Conservation (phyloP, 2,888 invertebrate genomes). For the Dichetophora obliterata region DNA sequence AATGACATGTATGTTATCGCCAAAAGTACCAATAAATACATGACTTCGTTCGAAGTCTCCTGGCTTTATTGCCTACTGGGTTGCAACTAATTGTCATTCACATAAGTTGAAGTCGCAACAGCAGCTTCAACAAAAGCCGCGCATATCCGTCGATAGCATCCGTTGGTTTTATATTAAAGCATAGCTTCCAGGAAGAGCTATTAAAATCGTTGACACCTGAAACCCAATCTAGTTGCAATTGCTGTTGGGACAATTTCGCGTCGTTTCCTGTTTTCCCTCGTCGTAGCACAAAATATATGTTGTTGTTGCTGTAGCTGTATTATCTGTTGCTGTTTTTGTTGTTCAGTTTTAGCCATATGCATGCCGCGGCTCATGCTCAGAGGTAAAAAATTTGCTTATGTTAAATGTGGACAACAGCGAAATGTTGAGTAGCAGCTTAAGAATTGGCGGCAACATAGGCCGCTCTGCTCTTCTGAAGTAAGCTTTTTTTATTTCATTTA, state of each 20-base stretch:
- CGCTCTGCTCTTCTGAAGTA: not conserved
- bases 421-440: not conserved
- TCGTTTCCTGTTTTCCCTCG: not conserved
- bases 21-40: too few species aligned
- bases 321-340: too few species aligned
- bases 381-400: not conserved
- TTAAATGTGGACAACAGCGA: not conserved
- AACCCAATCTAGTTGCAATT: constrained; percentile 41
- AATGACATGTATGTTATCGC: too few species aligned
- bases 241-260: constrained; percentile 19
- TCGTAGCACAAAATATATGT: not conserved
- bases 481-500: not conserved
- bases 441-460: not conserved
- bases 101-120: not conserved
- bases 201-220: constrained; percentile 47
- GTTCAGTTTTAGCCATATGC: not conserved
- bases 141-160: not conserved
- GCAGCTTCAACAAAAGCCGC: not conserved
- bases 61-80: too few species aligned
- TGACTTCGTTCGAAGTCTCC: too few species aligned
- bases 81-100: not conserved
- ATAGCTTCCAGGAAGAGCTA: constrained; percentile 39
- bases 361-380: not conserved
- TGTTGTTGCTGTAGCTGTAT: not conserved
- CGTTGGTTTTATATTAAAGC: constrained; percentile 34